These are phyloP conservation scores for Pangasius larnaudii DNA, from an alignment of 2,797 vertebrate species.

Conservation along the genomic window DNA sequence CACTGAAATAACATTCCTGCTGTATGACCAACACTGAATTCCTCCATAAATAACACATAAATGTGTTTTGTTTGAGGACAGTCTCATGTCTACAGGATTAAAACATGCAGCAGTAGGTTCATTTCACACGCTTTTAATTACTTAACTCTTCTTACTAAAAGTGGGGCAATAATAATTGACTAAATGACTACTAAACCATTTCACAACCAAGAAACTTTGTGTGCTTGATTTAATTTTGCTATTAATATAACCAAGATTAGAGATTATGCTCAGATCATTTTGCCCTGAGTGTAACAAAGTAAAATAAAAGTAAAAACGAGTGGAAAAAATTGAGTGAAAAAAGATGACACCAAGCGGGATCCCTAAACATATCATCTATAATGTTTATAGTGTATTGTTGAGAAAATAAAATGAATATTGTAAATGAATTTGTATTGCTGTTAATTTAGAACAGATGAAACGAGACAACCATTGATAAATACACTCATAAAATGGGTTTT, in stretches of 20 bases:
- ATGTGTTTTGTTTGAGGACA: not conserved
- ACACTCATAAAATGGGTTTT: not conserved
- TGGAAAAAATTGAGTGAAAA: not conserved
- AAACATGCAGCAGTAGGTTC: not conserved
- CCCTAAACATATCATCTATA: not conserved
- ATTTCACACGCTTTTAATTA: not conserved
- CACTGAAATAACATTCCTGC: constrained; percentile 10
- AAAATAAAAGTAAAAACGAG: not conserved
- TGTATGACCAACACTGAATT: constrained; percentile 4
- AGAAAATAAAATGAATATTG: not conserved
- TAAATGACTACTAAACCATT: not conserved
- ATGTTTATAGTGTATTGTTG: not conserved
- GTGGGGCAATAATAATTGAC: not conserved
- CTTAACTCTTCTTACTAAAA: not conserved
- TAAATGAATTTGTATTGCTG: not conserved
- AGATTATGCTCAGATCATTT: not conserved
- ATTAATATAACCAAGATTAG: not conserved
- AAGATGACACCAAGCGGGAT: not conserved
- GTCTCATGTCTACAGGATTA: too few species aligned
- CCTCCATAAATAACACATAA: not conserved
- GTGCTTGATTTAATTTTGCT: not conserved
- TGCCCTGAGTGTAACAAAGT: not conserved
- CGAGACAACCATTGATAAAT: not conserved
- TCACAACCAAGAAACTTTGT: not conserved
- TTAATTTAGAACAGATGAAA: not conserved